Percentiles rank a stretch among this genome's conserved stretches.
phyloP scores from a whole-genome alignment of 1,140 invertebrate species.

The Delia radicum region DNA sequence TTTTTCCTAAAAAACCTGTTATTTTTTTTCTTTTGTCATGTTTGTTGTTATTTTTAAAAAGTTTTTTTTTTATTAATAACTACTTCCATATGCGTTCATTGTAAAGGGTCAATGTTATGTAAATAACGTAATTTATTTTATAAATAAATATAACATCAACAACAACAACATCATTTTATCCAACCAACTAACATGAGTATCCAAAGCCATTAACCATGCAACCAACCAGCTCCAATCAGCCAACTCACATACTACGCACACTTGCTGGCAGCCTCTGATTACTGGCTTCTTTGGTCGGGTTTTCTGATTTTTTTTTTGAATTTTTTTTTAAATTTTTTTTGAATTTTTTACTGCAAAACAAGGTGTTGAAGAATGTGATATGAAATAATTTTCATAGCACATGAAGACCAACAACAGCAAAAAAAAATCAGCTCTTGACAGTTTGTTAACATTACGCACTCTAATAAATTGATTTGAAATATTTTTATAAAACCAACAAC shows the following conservation, averaged over 20 bases:
- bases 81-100: not conserved
- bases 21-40: not conserved
- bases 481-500: not conserved
- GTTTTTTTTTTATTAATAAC: no score
- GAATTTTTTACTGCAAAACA: not conserved
- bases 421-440: conserved; percentile 3
- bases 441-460: conserved; percentile 2
- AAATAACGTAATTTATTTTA: not conserved
- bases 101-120: conserved; percentile 12
- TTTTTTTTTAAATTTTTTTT: no score
- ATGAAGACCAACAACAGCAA: no score
- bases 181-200: no score
- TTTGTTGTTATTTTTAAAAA: not conserved
- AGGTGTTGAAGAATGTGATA: conserved; percentile 7
- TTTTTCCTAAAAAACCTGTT: not conserved
- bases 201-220: no score
- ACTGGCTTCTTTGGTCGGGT: not conserved
- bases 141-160: not conserved
- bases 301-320: no score
- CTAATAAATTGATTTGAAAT: conserved; percentile 10
- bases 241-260: not conserved
- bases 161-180: not conserved
- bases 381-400: not conserved
- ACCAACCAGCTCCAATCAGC: not conserved
- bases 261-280: not conserved